Evolutionary conservation across 2,888 invertebrate genomes (phyloP).

Genomic region (Myathropa florea): DNA sequence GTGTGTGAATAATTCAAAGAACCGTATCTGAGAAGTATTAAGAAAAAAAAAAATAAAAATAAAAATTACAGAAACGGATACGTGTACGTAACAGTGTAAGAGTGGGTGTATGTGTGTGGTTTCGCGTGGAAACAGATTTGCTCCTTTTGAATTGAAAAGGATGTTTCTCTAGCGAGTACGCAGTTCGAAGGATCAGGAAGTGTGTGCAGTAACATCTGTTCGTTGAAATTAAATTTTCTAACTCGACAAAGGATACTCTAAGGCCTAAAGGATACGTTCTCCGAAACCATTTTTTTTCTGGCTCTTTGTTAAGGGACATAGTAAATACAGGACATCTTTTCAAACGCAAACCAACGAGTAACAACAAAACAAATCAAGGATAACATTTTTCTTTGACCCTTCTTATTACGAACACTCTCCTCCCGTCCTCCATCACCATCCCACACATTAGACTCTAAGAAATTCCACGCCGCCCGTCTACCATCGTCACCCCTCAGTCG

Average conservation of each 20-base stretch:
- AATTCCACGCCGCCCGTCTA: slow-evolving; percentile 9
- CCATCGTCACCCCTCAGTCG: neutral
- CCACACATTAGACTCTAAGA: slow-evolving; percentile 22
- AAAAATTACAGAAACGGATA: slow-evolving; percentile 16
- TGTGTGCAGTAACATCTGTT: slow-evolving; percentile 60
- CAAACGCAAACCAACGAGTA: slow-evolving; percentile 21
- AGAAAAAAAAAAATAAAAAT: slow-evolving; percentile 29
- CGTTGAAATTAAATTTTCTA: slow-evolving; percentile 50
- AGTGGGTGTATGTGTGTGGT: slow-evolving; percentile 35
- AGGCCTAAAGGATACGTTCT: slow-evolving; percentile 27
- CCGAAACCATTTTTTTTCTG: neutral
- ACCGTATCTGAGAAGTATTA: slow-evolving; percentile 26
- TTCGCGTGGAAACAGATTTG: slow-evolving; percentile 39
- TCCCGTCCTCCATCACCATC: neutral
- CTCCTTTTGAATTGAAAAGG: slow-evolving; percentile 33
- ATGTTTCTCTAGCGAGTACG: slow-evolving; percentile 22
- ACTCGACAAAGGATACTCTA: slow-evolving; percentile 20
- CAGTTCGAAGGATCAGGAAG: slow-evolving; percentile 36
- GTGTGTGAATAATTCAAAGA: neutral
- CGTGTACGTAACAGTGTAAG: slow-evolving; percentile 18
- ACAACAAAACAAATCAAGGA: slow-evolving; percentile 65
- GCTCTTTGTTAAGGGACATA: slow-evolving; percentile 27
- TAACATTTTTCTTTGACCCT: slow-evolving; percentile 64
- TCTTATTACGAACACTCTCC: neutral
- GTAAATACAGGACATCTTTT: slow-evolving; percentile 31